phyloP scores from a whole-genome alignment of 2,888 invertebrate genomes.

The Drosophila mercatorum region DNA sequence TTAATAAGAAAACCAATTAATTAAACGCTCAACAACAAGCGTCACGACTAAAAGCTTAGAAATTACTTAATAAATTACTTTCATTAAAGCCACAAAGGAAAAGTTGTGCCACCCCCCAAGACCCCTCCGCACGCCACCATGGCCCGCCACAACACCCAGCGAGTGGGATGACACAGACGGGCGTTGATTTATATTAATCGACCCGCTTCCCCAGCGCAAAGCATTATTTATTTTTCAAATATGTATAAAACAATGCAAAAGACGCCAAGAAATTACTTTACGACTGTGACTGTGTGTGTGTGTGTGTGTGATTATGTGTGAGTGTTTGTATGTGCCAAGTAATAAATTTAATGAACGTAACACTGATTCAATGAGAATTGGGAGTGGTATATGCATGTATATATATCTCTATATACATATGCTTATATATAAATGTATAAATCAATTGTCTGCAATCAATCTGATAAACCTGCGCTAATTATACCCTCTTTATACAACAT shows the following conservation, averaged over 20 bases:
- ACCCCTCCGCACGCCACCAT: slow-evolving; percentile 2
- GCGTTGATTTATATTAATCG: slow-evolving; percentile 77
- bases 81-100: slow-evolving; percentile 74
- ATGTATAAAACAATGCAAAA: slow-evolving; percentile 57
- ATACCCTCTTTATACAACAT: slow-evolving; percentile 4
- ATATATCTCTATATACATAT: not conserved
- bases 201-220: slow-evolving; percentile 60
- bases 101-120: slow-evolving; percentile 51
- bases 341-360: slow-evolving; percentile 62
- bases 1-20: slow-evolving; percentile 75
- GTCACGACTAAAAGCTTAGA: slow-evolving; percentile 76
- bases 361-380: slow-evolving; percentile 19
- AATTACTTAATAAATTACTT: slow-evolving; percentile 78
- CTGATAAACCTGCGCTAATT: slow-evolving; percentile 48
- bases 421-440: not conserved
- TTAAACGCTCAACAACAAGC: slow-evolving; percentile 70
- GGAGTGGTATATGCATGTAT: slow-evolving; percentile 1
- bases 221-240: slow-evolving; percentile 68
- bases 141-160: slow-evolving; percentile 1
- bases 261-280: slow-evolving; percentile 34
- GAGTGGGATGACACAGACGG: slow-evolving; percentile 63
- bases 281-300: not conserved
- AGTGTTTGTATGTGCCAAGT: slow-evolving; percentile 44
- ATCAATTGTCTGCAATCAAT: slow-evolving; percentile 26
- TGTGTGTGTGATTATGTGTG: not conserved